phyloP scores from a whole-genome alignment of 2,113 vertebrate species.

The Protobothrops flavoviridis region DNA sequence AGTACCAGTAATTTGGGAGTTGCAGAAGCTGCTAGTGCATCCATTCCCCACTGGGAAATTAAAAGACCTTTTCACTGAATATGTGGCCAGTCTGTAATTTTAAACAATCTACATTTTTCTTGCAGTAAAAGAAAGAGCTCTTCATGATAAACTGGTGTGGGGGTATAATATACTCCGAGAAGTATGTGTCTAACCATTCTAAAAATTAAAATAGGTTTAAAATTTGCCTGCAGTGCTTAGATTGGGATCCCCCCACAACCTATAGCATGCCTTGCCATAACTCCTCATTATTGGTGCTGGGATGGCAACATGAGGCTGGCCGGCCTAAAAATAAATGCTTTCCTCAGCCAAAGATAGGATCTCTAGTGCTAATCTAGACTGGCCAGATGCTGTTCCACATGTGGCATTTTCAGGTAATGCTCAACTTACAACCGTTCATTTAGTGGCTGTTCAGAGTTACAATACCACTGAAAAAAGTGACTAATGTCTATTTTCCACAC shows the following conservation, averaged over 20 bases:
- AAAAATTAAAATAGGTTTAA: neutral
- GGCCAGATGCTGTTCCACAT: neutral
- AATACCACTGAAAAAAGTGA: too few relatives aligned
- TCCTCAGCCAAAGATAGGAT: neutral
- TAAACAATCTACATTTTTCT: neutral
- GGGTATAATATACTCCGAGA: neutral
- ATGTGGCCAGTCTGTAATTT: neutral
- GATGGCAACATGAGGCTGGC: neutral
- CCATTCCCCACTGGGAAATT: neutral
- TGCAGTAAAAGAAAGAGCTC: neutral
- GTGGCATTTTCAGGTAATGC: neutral
- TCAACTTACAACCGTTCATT: too few relatives aligned
- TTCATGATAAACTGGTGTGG: neutral
- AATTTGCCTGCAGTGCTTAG: neutral
- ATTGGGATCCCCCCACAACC: neutral
- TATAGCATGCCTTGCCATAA: neutral
- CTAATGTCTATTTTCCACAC: too few relatives aligned
- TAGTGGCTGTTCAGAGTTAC: too few relatives aligned
- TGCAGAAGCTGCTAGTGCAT: neutral
- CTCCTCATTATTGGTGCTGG: neutral
- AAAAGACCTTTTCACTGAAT: neutral
- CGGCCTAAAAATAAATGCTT: neutral
- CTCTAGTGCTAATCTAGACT: neutral
- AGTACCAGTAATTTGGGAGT: neutral
- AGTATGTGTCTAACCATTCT: neutral